Conservation (phyloP, 2,797 vertebrate species). For the Atherinosoma microstoma region DNA sequence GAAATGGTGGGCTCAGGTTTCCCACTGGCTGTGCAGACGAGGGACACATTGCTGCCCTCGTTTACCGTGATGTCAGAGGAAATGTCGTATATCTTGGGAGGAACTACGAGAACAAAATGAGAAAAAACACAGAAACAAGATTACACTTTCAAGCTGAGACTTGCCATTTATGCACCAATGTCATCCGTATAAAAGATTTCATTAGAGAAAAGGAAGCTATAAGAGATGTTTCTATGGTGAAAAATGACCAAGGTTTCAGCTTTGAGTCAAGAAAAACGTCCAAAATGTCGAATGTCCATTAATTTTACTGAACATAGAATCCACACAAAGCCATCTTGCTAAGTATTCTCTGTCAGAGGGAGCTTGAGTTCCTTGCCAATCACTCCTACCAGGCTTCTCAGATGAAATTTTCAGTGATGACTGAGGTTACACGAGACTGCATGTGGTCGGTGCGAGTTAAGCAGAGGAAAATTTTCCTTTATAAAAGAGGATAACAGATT, state of each 20-base stretch:
- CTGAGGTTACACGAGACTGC: neutral
- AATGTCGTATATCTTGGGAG: constrained; percentile 97
- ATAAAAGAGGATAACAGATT: neutral
- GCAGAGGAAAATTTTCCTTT: neutral
- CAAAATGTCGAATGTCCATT: constrained; percentile 1
- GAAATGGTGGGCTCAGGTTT: constrained; percentile 97
- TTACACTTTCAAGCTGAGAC: constrained; percentile 53
- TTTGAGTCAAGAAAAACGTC: neutral
- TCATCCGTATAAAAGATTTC: neutral
- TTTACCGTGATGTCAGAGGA: constrained; percentile 92
- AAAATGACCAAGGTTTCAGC: neutral
- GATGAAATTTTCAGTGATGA: constrained; percentile 18
- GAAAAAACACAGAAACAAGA: constrained; percentile 51
- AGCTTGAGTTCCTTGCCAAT: constrained; percentile 15
- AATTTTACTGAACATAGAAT: constrained; percentile 10
- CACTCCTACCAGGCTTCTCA: constrained; percentile 5
- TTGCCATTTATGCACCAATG: constrained; percentile 4
- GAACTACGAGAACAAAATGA: constrained; percentile 83
- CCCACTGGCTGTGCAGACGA: constrained; percentile 94
- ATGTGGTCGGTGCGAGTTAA: neutral
- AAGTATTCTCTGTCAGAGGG: constrained; percentile 1
- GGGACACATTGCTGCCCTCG: constrained; percentile 94
- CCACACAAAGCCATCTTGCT: constrained; percentile 24
- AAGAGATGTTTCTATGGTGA: neutral
- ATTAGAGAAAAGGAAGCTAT: neutral